Conservation (phyloP, 2,113 vertebrate genomes). For the Pteronura brasiliensis region DNA sequence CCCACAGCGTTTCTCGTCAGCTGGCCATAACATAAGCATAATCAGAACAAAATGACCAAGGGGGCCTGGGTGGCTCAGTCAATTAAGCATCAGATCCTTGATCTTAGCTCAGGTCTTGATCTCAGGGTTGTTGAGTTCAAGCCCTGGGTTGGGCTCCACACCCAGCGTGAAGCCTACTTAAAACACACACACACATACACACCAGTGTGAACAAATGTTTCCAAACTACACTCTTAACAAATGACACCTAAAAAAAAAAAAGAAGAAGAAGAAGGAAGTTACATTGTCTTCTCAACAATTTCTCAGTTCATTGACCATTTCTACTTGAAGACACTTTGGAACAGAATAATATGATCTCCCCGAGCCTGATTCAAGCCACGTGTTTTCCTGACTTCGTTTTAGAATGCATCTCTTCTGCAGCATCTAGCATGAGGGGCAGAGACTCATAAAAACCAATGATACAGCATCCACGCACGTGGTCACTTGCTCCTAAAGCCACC, state of each 20-base stretch:
- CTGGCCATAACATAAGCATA: background rate
- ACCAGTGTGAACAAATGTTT: background rate
- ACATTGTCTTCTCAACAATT: background rate
- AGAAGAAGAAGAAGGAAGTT: background rate
- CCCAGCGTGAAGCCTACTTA: background rate
- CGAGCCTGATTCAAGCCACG: slow-evolving; percentile 94
- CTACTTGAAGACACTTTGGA: slow-evolving; percentile 94
- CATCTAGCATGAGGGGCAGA: background rate
- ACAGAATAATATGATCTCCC: slow-evolving; percentile 97
- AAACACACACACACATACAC: background rate
- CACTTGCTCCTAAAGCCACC: background rate
- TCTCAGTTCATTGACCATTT: background rate
- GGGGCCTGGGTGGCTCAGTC: background rate
- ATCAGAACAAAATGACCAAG: background rate
- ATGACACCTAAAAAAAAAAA: background rate
- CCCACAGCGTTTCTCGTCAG: slow-evolving; percentile 42
- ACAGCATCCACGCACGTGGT: background rate
- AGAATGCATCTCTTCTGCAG: background rate
- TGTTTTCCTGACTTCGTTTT: background rate
- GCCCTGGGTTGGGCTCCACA: too few species aligned
- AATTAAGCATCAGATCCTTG: background rate
- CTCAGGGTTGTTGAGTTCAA: background rate
- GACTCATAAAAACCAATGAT: background rate
- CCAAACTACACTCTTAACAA: background rate
- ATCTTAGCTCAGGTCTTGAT: background rate